Conservation (phyloP, 2,888 invertebrate species). For the Isoperla grammatica region DNA sequence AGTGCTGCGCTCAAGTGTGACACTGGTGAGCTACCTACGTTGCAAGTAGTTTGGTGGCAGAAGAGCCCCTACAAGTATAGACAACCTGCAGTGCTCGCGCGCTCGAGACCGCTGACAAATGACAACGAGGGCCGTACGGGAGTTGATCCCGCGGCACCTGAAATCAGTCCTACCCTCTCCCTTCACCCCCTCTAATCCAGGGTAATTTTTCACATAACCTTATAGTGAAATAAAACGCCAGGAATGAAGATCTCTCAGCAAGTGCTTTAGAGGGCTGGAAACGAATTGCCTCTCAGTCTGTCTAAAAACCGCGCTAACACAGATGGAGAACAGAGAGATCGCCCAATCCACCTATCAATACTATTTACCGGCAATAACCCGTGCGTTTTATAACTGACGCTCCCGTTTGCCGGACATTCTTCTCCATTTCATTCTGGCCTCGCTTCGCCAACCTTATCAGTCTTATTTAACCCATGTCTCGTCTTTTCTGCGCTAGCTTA, state of each 20-base stretch:
- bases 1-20: too few species aligned
- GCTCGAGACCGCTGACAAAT: slow-evolving; percentile 25
- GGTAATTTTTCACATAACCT: slow-evolving; percentile 24
- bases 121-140: slow-evolving; percentile 20
- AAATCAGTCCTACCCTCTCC: slow-evolving; percentile 22
- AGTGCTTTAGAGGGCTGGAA: too few species aligned
- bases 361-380: slow-evolving; percentile 20
- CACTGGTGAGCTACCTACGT: not conserved
- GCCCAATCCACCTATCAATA: slow-evolving; percentile 20
- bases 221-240: slow-evolving; percentile 21
- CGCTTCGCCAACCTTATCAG: too few species aligned
- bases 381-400: slow-evolving; percentile 20
- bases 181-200: slow-evolving; percentile 21
- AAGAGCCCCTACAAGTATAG: too few species aligned
- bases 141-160: slow-evolving; percentile 25
- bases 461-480: too few species aligned
- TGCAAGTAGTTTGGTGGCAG: too few species aligned
- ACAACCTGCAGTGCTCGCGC: not conserved
- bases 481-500: too few species aligned
- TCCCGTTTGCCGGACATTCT: too few species aligned
- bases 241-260: not conserved
- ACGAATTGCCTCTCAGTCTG: too few species aligned
- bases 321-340: not conserved
- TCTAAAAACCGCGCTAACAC: too few species aligned
- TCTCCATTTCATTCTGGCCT: too few species aligned